A percentile compares a stretch with the other conserved stretches of the same genome.
These are phyloP conservation scores for Pseudoips prasinana DNA, from an alignment of 2,888 invertebrate genomes.

Conservation along the genomic window DNA sequence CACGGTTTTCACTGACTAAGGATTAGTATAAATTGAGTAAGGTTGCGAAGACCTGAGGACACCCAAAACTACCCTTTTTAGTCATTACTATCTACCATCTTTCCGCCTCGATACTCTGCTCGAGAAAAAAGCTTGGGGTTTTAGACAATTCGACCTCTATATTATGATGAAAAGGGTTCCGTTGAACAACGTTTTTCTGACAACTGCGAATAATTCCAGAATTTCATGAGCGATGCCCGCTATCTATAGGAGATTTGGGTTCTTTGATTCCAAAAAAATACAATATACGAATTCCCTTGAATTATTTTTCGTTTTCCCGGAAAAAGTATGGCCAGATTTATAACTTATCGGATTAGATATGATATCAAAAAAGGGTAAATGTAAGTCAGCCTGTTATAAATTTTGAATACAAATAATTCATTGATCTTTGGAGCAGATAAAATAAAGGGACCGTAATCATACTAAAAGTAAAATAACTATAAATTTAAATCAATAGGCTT, in stretches of 20 bases:
- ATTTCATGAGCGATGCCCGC: slow-evolving; percentile 12
- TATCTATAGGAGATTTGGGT: slow-evolving; percentile 18
- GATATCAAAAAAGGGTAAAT: too few species aligned
- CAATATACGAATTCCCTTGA: slow-evolving; percentile 1
- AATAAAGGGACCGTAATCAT: slow-evolving; percentile 6
- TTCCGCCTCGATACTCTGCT: slow-evolving; percentile 19
- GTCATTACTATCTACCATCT: slow-evolving; percentile 30
- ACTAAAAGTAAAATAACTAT: too few species aligned
- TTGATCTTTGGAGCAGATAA: too few species aligned
- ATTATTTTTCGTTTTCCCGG: not conserved
- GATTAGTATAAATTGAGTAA: slow-evolving; percentile 35
- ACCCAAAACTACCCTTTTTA: slow-evolving; percentile 25
- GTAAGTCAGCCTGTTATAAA: too few species aligned
- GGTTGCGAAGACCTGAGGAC: slow-evolving; percentile 17
- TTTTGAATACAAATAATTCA: too few species aligned
- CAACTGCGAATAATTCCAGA: slow-evolving; percentile 21
- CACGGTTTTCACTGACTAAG: slow-evolving; percentile 25
- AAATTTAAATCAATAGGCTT: too few species aligned
- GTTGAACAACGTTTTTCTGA: slow-evolving; percentile 20
- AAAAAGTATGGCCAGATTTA: slow-evolving; percentile 3
- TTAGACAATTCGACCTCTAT: slow-evolving; percentile 27
- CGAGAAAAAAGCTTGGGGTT: slow-evolving; percentile 20
- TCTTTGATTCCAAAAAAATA: slow-evolving; percentile 8
- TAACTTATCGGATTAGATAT: too few species aligned
- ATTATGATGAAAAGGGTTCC: slow-evolving; percentile 32